Percentiles rank a stretch among this genome's conserved stretches.
Conservation (phyloP, 1,140 invertebrate species). For the Apocrypta bakeri region DNA sequence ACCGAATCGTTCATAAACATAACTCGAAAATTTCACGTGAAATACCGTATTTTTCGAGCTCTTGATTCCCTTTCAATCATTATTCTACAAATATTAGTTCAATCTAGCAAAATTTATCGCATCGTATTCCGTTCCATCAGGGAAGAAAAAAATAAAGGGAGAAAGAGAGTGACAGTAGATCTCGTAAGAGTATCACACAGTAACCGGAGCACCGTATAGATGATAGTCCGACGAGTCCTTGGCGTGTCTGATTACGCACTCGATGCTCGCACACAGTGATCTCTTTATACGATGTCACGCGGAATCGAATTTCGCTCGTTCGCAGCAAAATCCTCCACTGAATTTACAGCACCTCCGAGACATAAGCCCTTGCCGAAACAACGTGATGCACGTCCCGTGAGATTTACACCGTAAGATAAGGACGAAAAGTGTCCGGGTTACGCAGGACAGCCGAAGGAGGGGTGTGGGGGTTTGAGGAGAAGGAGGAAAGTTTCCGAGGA, state of each 20-base stretch:
- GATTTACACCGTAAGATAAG: neutral
- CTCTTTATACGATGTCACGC: neutral
- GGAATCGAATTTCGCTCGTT: constrained; percentile 37
- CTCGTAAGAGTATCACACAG: constrained; percentile 4
- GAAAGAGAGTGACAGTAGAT: neutral
- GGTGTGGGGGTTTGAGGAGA: no score
- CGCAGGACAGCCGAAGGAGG: no score
- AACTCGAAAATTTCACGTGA: no score
- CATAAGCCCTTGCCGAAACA: neutral
- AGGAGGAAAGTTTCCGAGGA: neutral
- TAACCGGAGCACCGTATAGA: constrained; percentile 50
- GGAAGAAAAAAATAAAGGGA: neutral
- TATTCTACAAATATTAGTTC: no score
- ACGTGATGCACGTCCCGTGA: neutral
- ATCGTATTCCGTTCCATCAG: neutral
- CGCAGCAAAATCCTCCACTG: neutral
- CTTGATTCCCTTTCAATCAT: no score
- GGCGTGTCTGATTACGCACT: constrained; percentile 53
- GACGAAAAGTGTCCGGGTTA: no score
- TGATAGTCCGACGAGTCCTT: constrained; percentile 50
- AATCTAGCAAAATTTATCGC: neutral
- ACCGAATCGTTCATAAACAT: no score
- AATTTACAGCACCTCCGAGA: constrained; percentile 22
- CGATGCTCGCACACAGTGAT: neutral
- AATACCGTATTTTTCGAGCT: no score